phyloP scores from a whole-genome alignment of 2,797 vertebrate species.

The Neostethus bicornis region DNA sequence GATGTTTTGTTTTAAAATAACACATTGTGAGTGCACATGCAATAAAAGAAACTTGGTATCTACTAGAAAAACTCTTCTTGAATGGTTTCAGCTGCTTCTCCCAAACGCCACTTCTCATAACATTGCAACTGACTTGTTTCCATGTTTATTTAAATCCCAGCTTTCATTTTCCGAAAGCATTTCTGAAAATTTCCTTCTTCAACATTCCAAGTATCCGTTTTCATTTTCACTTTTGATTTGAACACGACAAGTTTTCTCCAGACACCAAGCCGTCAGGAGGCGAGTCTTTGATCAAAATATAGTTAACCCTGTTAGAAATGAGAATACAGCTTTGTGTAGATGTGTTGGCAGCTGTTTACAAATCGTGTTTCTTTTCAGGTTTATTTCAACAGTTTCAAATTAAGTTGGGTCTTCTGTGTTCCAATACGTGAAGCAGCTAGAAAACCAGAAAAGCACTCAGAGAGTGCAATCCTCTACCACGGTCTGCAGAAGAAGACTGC shows the following conservation, averaged over 20 bases:
- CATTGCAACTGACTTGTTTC: conserved; percentile 2
- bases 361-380: not conserved
- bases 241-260: conserved; percentile 26
- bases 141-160: conserved; percentile 18
- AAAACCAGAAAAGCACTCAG: too few species aligned
- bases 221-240: conserved; percentile 18
- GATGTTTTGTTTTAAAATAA: conserved; percentile 25
- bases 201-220: conserved; percentile 14
- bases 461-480: too few species aligned
- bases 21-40: conserved; percentile 21
- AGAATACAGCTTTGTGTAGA: conserved; percentile 20
- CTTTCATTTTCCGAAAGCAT: not conserved
- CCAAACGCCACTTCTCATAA: conserved; percentile 19
- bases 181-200: not conserved
- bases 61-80: conserved; percentile 10
- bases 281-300: conserved; percentile 45
- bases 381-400: too few species aligned
- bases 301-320: conserved; percentile 45
- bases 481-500: too few species aligned
- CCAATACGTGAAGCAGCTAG: too few species aligned
- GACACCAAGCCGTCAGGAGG: conserved; percentile 26
- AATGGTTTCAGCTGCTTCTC: conserved; percentile 25
- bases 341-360: conserved; percentile 17
- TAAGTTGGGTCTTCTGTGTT: too few species aligned
- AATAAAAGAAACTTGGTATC: conserved; percentile 1